Evolutionary conservation across 2,797 vertebrate species (phyloP), one percentile per base, ranked within the genome.

Genomic region (Oreonectes daqikongensis): DNA sequence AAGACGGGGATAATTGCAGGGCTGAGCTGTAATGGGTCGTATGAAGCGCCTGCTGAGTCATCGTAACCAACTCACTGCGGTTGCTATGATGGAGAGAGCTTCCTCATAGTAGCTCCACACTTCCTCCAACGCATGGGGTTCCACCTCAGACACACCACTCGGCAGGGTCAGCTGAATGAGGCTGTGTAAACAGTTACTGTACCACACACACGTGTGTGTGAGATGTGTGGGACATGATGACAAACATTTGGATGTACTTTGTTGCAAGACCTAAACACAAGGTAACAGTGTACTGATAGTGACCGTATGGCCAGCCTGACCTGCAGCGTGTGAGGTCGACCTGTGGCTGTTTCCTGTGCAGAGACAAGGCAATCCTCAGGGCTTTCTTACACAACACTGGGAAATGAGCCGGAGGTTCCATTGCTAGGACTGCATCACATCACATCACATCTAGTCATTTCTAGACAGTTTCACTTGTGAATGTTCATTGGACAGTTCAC

Each of bases 91-190:
- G 48, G 85, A 91, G 85, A 97, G 89, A 85, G 90, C 93, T 85
- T 97, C 95, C 87, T 97, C 91, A 61, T 95, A 97, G 90, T 94
- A 95, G 81, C 70, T 85, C 95, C 94, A 95, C 53, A 92, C 86
- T 86, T 97, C 97, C 81, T 94, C 90, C 42, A 96, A 89, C 24
- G 91, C 86, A 76, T 81, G 93, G 63, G 89, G 80, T 70, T 95
- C 93, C 86, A 92, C 77, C 82, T 92, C 92, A 2, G 88, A 88
- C 71, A 92, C 69, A 12, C 93, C 92, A 0, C 85, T 90, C 0
- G 96, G 94, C 81, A 98, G 87, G 67, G 93, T 93, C 87, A 99
- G 90, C 83, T 93, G 91, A 88, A 98, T 93, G 88, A 99, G 92
- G 83, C 89, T 95, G 84, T 92, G 95, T 8, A 98, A 66, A 72